A percentile compares a stretch with the other conserved stretches of the same genome.
These are phyloP conservation scores for Agonopterix heracliana DNA, from an alignment of 2,888 invertebrate genomes.

Conservation along the genomic window DNA sequence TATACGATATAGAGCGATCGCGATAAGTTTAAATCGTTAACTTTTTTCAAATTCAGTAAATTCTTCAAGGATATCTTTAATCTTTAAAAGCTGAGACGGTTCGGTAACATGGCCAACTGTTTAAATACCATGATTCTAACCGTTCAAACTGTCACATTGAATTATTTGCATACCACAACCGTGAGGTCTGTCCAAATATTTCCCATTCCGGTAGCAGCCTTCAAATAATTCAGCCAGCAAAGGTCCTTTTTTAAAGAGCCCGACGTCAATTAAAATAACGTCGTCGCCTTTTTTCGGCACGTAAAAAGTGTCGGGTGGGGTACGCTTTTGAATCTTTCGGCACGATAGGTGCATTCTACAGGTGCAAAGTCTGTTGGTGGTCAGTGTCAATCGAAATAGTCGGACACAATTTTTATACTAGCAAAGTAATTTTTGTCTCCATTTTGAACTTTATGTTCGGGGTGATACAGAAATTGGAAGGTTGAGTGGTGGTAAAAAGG, in stretches of 20 bases:
- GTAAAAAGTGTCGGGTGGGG: conserved; percentile 50
- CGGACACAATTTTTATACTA: conserved; percentile 2
- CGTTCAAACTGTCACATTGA: conserved; percentile 47
- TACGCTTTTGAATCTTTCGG: conserved; percentile 65
- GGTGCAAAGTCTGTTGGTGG: conserved; percentile 65
- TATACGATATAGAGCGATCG: background rate
- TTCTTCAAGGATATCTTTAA: conserved; percentile 3
- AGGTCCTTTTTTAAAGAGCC: conserved; percentile 50
- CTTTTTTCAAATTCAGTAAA: background rate
- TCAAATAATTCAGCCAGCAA: conserved; percentile 54
- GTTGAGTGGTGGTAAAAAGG: background rate
- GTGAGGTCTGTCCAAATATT: conserved; percentile 47
- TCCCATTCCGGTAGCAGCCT: conserved; percentile 56
- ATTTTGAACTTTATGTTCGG: conserved; percentile 28
- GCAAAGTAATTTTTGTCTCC: conserved; percentile 1
- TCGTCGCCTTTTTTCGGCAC: conserved; percentile 37
- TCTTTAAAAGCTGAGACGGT: conserved; percentile 3
- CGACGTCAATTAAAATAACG: conserved; percentile 71
- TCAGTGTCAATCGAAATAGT: conserved; percentile 44
- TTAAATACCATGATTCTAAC: conserved; percentile 27
- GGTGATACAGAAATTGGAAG: conserved; percentile 1
- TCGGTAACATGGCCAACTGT: conserved; percentile 15
- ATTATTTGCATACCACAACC: conserved; percentile 62
- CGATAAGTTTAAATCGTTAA: background rate
- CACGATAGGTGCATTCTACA: conserved; percentile 66